phyloP scores from a whole-genome alignment of 2,888 invertebrate species.

The Nomada ruficornis region DNA sequence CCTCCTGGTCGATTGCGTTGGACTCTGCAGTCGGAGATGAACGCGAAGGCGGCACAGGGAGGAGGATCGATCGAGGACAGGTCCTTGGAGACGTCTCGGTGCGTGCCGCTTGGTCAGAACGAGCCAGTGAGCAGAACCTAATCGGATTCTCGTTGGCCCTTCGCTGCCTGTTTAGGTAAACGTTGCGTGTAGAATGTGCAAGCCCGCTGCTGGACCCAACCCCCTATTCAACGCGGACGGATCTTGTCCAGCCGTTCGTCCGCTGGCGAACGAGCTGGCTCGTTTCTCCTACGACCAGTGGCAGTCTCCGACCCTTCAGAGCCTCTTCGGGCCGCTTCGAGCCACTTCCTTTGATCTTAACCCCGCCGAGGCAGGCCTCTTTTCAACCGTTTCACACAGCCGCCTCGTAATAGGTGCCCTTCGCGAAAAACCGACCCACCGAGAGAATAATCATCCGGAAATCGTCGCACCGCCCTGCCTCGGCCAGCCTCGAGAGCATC shows the following conservation, averaged over 20 bases:
- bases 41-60: not conserved
- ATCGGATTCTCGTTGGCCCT: constrained; percentile 59
- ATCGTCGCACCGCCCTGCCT: constrained; percentile 66
- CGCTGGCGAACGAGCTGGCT: constrained; percentile 6
- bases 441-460: constrained; percentile 76
- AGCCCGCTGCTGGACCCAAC: constrained; percentile 19
- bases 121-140: constrained; percentile 60
- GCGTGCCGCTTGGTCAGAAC: constrained; percentile 57
- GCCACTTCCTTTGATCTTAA: constrained; percentile 80
- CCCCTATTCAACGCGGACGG: constrained; percentile 36
- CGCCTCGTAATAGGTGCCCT: constrained; percentile 69
- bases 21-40: not conserved
- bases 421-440: constrained; percentile 72
- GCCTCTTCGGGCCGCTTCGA: constrained; percentile 58
- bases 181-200: constrained; percentile 53
- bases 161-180: constrained; percentile 51
- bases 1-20: not conserved
- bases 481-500: constrained; percentile 66
- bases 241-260: constrained; percentile 28
- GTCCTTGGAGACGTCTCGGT: constrained; percentile 43
- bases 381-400: constrained; percentile 74
- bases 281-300: constrained; percentile 52
- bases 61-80: constrained; percentile 4
- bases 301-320: constrained; percentile 61
- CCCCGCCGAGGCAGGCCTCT: constrained; percentile 75